Conservation (phyloP, 2,113 vertebrate species). For the Mugil cephalus region DNA sequence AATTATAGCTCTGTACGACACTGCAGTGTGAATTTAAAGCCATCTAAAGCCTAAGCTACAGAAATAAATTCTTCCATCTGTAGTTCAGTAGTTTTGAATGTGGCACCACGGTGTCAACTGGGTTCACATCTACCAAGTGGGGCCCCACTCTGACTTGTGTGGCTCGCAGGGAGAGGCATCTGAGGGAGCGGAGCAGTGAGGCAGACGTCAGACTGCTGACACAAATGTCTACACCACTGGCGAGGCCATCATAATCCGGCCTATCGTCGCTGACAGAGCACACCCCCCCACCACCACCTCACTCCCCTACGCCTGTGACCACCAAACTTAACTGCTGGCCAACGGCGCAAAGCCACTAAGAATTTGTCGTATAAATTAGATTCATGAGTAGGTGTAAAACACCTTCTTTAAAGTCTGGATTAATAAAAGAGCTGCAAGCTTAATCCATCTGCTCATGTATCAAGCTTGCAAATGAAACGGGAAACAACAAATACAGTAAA, state of each 20-base stretch:
- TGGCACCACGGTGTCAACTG: slow-evolving; percentile 48
- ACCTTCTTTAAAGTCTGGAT: neutral
- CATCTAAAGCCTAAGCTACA: neutral
- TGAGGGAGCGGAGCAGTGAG: slow-evolving; percentile 25
- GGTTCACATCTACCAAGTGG: slow-evolving; percentile 45
- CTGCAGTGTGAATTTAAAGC: slow-evolving; percentile 5
- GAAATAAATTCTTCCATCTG: slow-evolving; percentile 44
- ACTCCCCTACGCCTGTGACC: neutral
- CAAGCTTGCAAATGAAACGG: too few species aligned
- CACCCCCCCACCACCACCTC: slow-evolving; percentile 20
- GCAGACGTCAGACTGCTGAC: slow-evolving; percentile 73
- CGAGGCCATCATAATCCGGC: slow-evolving; percentile 74
- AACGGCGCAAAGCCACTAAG: slow-evolving; percentile 8
- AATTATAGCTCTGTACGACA: neutral
- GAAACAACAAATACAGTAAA: too few species aligned
- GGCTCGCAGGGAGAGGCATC: slow-evolving; percentile 43
- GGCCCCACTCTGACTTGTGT: slow-evolving; percentile 44
- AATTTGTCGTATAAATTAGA: neutral
- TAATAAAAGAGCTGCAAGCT: neutral
- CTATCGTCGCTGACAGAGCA: slow-evolving; percentile 70
- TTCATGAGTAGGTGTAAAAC: slow-evolving; percentile 2
- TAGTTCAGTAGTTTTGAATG: slow-evolving; percentile 67
- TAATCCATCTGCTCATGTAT: neutral
- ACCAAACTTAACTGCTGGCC: slow-evolving; percentile 25
- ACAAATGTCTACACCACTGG: slow-evolving; percentile 59